phyloP scores from a whole-genome alignment of 2,113 vertebrate genomes.

The Seriola quinqueradiata region DNA sequence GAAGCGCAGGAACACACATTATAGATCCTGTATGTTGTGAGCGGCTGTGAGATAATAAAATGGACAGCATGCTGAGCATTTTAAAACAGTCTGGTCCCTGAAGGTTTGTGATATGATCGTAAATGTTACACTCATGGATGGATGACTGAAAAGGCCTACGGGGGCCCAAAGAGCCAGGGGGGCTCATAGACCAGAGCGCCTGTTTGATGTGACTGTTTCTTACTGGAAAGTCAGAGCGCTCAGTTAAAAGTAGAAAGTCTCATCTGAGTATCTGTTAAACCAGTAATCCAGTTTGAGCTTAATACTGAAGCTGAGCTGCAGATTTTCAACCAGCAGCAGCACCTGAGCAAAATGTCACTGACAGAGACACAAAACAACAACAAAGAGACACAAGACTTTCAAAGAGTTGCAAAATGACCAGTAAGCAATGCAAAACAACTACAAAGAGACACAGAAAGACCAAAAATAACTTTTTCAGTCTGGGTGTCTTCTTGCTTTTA shows the following conservation, averaged over 20 bases:
- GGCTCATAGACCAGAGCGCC: not conserved
- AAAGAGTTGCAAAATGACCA: not conserved
- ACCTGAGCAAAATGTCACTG: not conserved
- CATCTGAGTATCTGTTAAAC: not conserved
- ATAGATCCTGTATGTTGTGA: slow-evolving; percentile 43
- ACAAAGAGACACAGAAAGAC: not conserved
- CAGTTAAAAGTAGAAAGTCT: not conserved
- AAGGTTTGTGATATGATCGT: not conserved
- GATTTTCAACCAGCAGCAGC: not conserved
- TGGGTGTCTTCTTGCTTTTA: no score
- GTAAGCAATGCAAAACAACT: not conserved
- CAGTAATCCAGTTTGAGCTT: not conserved
- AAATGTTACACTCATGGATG: not conserved
- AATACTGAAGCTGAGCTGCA: not conserved
- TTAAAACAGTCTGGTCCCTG: slow-evolving; percentile 5
- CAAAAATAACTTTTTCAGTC: not conserved
- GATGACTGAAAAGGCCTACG: not conserved
- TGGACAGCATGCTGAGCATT: not conserved
- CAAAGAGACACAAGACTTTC: not conserved
- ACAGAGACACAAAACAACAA: not conserved
- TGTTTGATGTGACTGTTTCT: not conserved
- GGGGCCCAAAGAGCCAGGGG: not conserved
- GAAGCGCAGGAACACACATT: slow-evolving; percentile 21
- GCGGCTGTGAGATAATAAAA: slow-evolving; percentile 39
- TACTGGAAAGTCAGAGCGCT: not conserved